Conservation (phyloP, 1,140 invertebrate genomes). For the Plodia interpunctella region DNA sequence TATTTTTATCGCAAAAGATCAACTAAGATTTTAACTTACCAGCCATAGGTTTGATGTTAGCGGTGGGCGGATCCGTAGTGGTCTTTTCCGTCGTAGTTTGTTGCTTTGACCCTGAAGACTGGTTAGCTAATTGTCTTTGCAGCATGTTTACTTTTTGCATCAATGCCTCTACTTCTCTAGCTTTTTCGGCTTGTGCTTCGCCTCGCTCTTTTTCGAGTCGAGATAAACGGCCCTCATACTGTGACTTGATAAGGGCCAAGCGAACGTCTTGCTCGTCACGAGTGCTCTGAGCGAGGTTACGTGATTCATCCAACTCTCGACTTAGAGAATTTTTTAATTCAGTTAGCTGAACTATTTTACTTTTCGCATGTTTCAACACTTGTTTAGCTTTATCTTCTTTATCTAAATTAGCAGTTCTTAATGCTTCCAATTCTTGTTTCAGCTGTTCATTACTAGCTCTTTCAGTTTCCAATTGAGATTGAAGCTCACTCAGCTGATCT, state of each 20-base stretch:
- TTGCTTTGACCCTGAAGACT: conserved; percentile 82
- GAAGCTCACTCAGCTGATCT: conserved; percentile 80
- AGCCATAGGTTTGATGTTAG: conserved; percentile 96
- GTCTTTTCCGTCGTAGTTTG: conserved; percentile 82
- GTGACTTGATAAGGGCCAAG: conserved; percentile 81
- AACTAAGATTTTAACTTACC: conserved; percentile 75
- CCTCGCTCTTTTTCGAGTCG: conserved; percentile 87
- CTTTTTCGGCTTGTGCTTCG: conserved; percentile 81
- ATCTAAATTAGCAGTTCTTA: conserved; percentile 80
- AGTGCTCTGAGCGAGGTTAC: conserved; percentile 53
- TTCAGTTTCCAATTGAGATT: conserved; percentile 76
- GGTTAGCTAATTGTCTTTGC: conserved; percentile 86
- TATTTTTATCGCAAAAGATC: no score
- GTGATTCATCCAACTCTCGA: conserved; percentile 80
- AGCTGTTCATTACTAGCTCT: conserved; percentile 82
- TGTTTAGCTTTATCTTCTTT: conserved; percentile 86
- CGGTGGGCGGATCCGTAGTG: conserved; percentile 88
- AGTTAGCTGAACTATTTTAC: conserved; percentile 82
- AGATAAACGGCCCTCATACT: conserved; percentile 84
- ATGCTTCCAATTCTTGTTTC: conserved; percentile 83
- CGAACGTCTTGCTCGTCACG: conserved; percentile 79
- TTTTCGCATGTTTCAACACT: conserved; percentile 84
- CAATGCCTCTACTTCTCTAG: conserved; percentile 85
- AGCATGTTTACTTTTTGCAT: conserved; percentile 84
- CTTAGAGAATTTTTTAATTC: conserved; percentile 81